Evolutionary conservation across 2,797 vertebrate species (phyloP).

Genomic region (Trichosurus vulpecula): DNA sequence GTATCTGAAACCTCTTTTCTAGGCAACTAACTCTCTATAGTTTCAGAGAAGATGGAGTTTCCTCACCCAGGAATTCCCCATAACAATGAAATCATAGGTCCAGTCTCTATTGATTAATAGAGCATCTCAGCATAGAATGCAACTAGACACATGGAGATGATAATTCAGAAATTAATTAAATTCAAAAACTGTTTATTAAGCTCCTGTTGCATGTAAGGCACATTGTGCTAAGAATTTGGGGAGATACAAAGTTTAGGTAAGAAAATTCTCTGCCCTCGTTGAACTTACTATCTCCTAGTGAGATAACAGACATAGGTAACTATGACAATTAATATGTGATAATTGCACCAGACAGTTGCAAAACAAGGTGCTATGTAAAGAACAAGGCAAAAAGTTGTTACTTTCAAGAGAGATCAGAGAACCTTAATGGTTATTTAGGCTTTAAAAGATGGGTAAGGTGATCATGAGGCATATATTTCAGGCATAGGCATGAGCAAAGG

Average conservation of each 20-base stretch:
- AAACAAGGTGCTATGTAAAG: not conserved
- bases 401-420: not conserved
- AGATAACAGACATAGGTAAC: not conserved
- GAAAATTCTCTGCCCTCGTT: not conserved
- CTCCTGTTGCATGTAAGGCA: not conserved
- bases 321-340: not conserved
- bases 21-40: not conserved
- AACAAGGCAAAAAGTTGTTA: not conserved
- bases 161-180: not conserved
- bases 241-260: not conserved
- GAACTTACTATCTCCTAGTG: not conserved
- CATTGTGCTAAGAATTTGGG: not conserved
- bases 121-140: not conserved
- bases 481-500: not conserved
- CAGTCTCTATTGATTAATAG: not conserved
- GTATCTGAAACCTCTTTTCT: not conserved
- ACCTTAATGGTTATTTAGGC: not conserved
- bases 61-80: not conserved
- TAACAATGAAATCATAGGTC: not conserved
- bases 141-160: not conserved
- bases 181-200: not conserved
- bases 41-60: not conserved
- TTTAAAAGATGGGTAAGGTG: not conserved
- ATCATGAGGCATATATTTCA: not conserved
- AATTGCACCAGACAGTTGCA: not conserved